Percentiles rank a stretch among this genome's conserved stretches.
These are phyloP conservation scores for Chlorospingus flavigularis DNA, from an alignment of 2,797 vertebrate genomes.

Conservation along the genomic window DNA sequence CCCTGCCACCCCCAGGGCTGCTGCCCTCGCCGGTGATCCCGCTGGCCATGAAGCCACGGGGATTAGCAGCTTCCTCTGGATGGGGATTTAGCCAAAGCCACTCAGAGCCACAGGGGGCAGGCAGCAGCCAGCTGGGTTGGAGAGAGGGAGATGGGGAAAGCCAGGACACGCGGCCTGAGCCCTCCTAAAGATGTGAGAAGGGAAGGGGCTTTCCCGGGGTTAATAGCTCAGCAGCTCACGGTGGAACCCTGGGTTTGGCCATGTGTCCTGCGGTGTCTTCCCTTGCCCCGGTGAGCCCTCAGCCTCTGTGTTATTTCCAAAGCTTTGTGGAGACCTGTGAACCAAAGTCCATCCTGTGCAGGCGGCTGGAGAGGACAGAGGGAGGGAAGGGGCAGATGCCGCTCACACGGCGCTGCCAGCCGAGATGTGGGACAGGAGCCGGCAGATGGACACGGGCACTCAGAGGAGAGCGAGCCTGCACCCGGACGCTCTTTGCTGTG, in stretches of 20 bases:
- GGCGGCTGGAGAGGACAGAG: not conserved
- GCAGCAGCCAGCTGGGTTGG: not conserved
- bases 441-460: conserved; percentile 20
- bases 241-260: not conserved
- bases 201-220: not conserved
- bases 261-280: not conserved
- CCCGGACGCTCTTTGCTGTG: not conserved
- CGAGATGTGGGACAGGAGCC: not conserved
- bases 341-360: rapidly evolving
- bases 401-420: rapidly evolving
- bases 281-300: not conserved
- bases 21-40: rapidly evolving
- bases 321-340: not conserved
- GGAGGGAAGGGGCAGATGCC: not conserved
- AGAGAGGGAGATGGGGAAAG: not conserved
- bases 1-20: not conserved
- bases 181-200: not conserved
- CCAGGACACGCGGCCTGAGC: rapidly evolving
- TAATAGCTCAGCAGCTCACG: not conserved
- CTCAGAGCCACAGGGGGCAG: not conserved
- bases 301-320: not conserved
- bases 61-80: not conserved
- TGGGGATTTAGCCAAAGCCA: not conserved
- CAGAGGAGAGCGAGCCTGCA: not conserved
- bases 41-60: not conserved